Percentiles rank a stretch among this genome's conserved stretches.
Conservation (phyloP, 2,113 vertebrate species). For the Ciconia boyciana region DNA sequence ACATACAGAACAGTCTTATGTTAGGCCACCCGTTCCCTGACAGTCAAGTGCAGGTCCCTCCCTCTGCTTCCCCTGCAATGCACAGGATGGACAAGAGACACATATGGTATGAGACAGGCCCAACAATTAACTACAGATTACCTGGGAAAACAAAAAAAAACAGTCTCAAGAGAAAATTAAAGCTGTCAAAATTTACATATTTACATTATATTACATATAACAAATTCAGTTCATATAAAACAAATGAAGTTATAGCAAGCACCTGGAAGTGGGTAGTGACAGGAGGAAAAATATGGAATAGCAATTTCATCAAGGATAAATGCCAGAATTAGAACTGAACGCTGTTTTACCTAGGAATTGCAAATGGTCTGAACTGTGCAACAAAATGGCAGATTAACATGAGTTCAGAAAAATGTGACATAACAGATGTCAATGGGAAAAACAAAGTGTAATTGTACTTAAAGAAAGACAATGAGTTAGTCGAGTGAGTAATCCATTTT, state of each 20-base stretch:
- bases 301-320: background rate
- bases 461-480: background rate
- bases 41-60: background rate
- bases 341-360: background rate
- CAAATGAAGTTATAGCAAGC: background rate
- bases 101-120: background rate
- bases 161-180: background rate
- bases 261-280: background rate
- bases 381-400: background rate
- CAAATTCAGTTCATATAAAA: background rate
- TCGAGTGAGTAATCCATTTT: background rate
- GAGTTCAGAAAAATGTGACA: background rate
- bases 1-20: background rate
- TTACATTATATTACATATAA: background rate
- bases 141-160: fast-evolving
- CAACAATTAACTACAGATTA: background rate
- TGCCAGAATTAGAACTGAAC: background rate
- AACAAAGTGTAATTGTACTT: background rate
- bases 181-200: background rate
- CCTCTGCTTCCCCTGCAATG: fast-evolving
- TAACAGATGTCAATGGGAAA: background rate
- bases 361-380: background rate
- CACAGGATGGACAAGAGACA: background rate
- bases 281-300: background rate
- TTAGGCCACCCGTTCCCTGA: background rate